A percentile compares a stretch with the other conserved stretches of the same genome.
phyloP scores from a whole-genome alignment of 2,113 vertebrate genomes.

The Perognathus longimembris region DNA sequence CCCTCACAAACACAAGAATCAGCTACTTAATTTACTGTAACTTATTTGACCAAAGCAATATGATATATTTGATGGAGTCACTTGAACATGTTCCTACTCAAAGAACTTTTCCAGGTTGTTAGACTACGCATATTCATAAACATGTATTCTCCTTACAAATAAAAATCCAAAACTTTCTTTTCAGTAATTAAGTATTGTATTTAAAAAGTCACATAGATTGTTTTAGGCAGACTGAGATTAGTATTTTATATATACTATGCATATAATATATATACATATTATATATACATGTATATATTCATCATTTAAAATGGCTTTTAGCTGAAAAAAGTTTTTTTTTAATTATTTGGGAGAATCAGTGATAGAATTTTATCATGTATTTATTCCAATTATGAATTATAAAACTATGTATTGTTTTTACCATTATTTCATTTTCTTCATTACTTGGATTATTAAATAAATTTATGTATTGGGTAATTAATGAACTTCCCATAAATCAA shows the following conservation, averaged over 20 bases:
- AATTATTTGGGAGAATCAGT: constrained; percentile 82
- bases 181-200: constrained; percentile 71
- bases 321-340: constrained; percentile 81
- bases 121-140: constrained; percentile 33
- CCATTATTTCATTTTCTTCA: constrained; percentile 81
- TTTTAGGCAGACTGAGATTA: constrained; percentile 75
- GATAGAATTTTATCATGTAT: constrained; percentile 79
- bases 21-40: constrained; percentile 76
- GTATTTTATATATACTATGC: too few species aligned
- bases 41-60: constrained; percentile 52
- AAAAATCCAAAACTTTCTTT: constrained; percentile 60
- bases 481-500: constrained; percentile 75
- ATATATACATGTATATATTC: too few species aligned
- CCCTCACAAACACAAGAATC: constrained; percentile 50
- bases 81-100: not conserved
- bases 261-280: too few species aligned
- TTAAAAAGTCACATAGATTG: constrained; percentile 76
- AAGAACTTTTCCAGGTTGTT: constrained; percentile 48
- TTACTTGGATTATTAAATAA: constrained; percentile 77
- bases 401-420: constrained; percentile 83
- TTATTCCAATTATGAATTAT: constrained; percentile 83
- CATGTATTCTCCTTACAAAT: constrained; percentile 62
- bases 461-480: constrained; percentile 79
- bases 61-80: constrained; percentile 51
- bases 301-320: constrained; percentile 77